Percentiles rank a stretch among this genome's conserved stretches.
These are phyloP conservation scores for Cebidichthys violaceus DNA, from an alignment of 2,113 vertebrate species.

Conservation along the genomic window DNA sequence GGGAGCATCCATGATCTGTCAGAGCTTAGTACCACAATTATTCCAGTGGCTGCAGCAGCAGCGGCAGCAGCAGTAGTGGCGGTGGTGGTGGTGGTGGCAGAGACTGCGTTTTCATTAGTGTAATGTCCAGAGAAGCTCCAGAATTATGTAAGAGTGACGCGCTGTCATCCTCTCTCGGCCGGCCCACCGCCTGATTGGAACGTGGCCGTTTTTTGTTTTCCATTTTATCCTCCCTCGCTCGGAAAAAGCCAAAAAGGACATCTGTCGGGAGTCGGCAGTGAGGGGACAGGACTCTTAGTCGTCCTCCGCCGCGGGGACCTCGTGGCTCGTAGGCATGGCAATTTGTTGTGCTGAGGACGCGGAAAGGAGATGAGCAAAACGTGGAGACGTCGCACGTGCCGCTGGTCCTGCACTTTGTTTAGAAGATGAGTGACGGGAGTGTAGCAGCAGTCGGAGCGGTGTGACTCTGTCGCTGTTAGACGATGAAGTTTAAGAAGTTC, in stretches of 20 bases:
- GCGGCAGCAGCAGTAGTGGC: not conserved
- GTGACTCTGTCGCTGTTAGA: slow-evolving; percentile 41
- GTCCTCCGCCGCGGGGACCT: not conserved
- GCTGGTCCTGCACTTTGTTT: slow-evolving; percentile 5
- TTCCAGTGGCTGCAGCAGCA: slow-evolving; percentile 79
- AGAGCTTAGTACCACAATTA: slow-evolving; percentile 87
- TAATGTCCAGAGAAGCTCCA: slow-evolving; percentile 87
- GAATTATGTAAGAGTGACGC: slow-evolving; percentile 88
- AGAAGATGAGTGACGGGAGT: slow-evolving; percentile 12
- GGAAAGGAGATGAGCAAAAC: slow-evolving; percentile 9
- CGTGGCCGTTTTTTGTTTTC: slow-evolving; percentile 72
- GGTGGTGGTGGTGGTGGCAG: slow-evolving; percentile 52
- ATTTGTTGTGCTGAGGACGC: slow-evolving; percentile 19
- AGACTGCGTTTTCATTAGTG: slow-evolving; percentile 88
- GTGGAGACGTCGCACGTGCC: not conserved
- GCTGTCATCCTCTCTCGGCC: slow-evolving; percentile 62
- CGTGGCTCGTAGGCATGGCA: slow-evolving; percentile 15
- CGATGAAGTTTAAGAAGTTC: slow-evolving; percentile 97
- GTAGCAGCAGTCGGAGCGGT: slow-evolving; percentile 8
- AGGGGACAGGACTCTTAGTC: slow-evolving; percentile 39
- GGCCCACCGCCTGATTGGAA: slow-evolving; percentile 64
- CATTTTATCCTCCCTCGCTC: slow-evolving; percentile 53
- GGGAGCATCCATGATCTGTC: slow-evolving; percentile 77
- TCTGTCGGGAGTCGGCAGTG: slow-evolving; percentile 48
- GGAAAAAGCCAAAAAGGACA: slow-evolving; percentile 69